Evolutionary conservation across 2,888 invertebrate genomes (phyloP).

Genomic region (Ochropleura plecta): DNA sequence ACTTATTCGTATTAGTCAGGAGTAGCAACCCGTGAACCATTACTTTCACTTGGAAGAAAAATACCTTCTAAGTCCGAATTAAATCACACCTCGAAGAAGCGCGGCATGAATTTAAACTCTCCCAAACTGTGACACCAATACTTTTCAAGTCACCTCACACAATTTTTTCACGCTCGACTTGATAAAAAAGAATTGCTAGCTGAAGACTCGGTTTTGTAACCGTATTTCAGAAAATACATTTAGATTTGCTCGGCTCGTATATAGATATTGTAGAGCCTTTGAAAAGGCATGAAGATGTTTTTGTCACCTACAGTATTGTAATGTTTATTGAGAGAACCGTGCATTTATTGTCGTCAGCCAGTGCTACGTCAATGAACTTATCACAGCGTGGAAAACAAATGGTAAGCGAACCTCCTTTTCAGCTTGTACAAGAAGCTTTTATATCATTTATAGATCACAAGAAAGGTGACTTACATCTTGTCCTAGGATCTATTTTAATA

Average conservation of each 20-base stretch:
- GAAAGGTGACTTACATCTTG: conserved; percentile 32
- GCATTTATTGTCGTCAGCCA: conserved; percentile 25
- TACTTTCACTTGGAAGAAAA: conserved; percentile 54
- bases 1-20: conserved; percentile 34
- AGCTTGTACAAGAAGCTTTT: conserved; percentile 8
- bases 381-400: conserved; percentile 36
- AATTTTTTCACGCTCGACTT: conserved; percentile 49
- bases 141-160: conserved; percentile 59
- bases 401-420: conserved; percentile 5
- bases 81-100: conserved; percentile 66
- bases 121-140: conserved; percentile 45
- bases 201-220: conserved; percentile 29
- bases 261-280: conserved; percentile 27
- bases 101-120: conserved; percentile 66
- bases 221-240: conserved; percentile 51
- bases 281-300: conserved; percentile 37
- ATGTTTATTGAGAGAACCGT: conserved; percentile 43
- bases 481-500: conserved; percentile 36
- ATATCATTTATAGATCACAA: conserved; percentile 44
- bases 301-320: conserved; percentile 28
- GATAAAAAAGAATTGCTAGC: conserved; percentile 56
- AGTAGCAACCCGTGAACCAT: conserved; percentile 48
- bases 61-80: conserved; percentile 58
- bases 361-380: conserved; percentile 27
- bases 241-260: conserved; percentile 30